Conservation (phyloP, 2,797 vertebrate species). For the Hydrocynus forskahlii region DNA sequence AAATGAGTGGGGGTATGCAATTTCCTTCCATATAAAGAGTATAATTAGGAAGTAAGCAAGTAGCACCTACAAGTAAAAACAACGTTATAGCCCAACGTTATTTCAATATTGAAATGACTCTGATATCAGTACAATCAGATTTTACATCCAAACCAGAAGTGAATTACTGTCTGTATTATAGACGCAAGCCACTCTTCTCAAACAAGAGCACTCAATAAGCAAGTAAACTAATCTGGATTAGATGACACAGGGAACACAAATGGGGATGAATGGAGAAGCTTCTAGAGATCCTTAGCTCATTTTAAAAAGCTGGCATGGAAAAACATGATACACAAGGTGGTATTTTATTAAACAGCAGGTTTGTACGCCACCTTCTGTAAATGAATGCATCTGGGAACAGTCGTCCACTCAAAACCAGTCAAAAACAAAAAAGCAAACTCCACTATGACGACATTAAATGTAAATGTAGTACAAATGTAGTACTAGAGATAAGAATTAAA, state of each 20-base stretch:
- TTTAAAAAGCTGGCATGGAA: background rate
- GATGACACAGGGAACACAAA: slow-evolving; percentile 13
- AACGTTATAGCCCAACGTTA: background rate
- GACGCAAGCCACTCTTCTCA: background rate
- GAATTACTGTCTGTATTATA: slow-evolving; percentile 2
- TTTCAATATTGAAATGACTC: background rate
- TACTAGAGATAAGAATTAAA: background rate
- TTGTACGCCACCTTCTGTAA: background rate
- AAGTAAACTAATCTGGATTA: slow-evolving; percentile 50
- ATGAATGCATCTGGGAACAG: background rate
- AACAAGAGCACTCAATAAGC: background rate
- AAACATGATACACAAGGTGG: background rate
- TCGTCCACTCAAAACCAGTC: background rate
- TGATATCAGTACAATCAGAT: background rate
- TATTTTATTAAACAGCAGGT: background rate
- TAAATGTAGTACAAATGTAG: background rate
- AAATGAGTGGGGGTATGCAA: background rate
- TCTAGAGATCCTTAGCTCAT: too few species aligned
- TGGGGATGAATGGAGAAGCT: slow-evolving; percentile 27
- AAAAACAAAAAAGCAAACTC: background rate
- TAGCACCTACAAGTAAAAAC: background rate
- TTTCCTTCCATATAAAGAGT: background rate
- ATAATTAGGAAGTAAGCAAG: background rate
- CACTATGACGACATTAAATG: background rate
- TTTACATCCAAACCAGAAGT: background rate